phyloP scores from a whole-genome alignment of 2,888 invertebrate genomes.

The Philereme vetulata region DNA sequence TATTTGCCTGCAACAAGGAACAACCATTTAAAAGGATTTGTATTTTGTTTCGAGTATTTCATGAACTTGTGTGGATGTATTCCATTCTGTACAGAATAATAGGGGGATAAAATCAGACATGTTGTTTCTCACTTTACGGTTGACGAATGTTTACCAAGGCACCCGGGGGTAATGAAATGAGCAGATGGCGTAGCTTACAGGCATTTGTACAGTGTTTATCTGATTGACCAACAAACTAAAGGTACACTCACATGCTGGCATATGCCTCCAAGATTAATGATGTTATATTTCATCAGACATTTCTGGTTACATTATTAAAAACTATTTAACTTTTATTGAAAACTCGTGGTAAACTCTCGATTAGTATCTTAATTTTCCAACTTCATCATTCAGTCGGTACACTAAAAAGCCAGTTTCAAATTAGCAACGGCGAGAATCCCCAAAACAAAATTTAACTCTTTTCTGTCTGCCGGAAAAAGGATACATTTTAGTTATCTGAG shows the following conservation, averaged over 20 bases:
- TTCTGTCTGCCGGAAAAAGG: slow-evolving; percentile 34
- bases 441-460: slow-evolving; percentile 28
- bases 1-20: slow-evolving; percentile 11
- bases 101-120: slow-evolving; percentile 27
- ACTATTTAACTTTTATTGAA: too few species aligned
- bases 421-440: slow-evolving; percentile 18
- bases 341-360: neutral
- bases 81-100: slow-evolving; percentile 25
- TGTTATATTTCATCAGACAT: too few species aligned
- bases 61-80: slow-evolving; percentile 14
- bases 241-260: too few species aligned
- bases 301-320: too few species aligned
- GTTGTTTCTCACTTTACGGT: slow-evolving; percentile 30
- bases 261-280: too few species aligned
- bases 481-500: slow-evolving; percentile 45
- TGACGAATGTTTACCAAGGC: slow-evolving; percentile 26
- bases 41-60: slow-evolving; percentile 19
- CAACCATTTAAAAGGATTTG: slow-evolving; percentile 20
- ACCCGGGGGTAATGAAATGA: slow-evolving; percentile 24
- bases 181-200: slow-evolving; percentile 23
- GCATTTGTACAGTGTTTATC: slow-evolving; percentile 22
- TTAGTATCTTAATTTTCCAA: neutral
- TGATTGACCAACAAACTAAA: slow-evolving; percentile 9
- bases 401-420: slow-evolving; percentile 16
- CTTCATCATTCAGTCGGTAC: slow-evolving; percentile 3